Percentiles rank a stretch among this genome's conserved stretches.
Conservation (phyloP, 2,797 vertebrate species). For the Acrossocheilus fasciatus region DNA sequence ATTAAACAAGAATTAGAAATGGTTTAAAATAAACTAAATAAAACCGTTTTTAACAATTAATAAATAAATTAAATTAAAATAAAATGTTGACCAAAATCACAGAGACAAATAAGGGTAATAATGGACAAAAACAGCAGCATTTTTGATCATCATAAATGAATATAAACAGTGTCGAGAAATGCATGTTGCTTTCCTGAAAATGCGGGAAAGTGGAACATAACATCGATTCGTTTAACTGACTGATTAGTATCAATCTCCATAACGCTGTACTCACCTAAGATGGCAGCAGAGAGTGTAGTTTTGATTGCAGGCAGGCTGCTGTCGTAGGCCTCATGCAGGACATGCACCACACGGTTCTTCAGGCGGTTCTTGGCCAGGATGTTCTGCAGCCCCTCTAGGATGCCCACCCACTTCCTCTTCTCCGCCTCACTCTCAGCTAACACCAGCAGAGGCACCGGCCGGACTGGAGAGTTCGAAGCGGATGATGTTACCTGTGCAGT, state of each 20-base stretch:
- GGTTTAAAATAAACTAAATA: neutral
- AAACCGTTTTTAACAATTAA: neutral
- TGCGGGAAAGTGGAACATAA: neutral
- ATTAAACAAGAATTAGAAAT: neutral
- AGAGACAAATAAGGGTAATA: neutral
- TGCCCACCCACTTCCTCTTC: conserved; percentile 95
- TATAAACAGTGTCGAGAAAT: neutral
- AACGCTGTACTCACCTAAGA: conserved; percentile 82
- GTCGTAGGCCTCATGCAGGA: conserved; percentile 94
- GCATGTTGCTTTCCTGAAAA: neutral
- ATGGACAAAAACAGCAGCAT: neutral
- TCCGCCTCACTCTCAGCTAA: conserved; percentile 94
- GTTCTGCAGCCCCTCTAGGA: conserved; percentile 91
- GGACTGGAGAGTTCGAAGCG: conserved; percentile 85
- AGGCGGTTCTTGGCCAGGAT: conserved; percentile 93
- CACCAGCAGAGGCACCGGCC: conserved; percentile 89
- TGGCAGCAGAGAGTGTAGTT: conserved; percentile 85
- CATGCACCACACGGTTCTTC: conserved; percentile 85
- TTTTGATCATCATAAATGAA: neutral
- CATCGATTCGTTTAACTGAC: neutral
- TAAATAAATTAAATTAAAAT: too few species aligned
- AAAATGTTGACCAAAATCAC: neutral
- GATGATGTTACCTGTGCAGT: conserved; percentile 88
- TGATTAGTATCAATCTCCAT: neutral
- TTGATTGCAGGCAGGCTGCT: conserved; percentile 93